phyloP scores from a whole-genome alignment of 2,888 invertebrate genomes.

The Dolichopus griseipennis region DNA sequence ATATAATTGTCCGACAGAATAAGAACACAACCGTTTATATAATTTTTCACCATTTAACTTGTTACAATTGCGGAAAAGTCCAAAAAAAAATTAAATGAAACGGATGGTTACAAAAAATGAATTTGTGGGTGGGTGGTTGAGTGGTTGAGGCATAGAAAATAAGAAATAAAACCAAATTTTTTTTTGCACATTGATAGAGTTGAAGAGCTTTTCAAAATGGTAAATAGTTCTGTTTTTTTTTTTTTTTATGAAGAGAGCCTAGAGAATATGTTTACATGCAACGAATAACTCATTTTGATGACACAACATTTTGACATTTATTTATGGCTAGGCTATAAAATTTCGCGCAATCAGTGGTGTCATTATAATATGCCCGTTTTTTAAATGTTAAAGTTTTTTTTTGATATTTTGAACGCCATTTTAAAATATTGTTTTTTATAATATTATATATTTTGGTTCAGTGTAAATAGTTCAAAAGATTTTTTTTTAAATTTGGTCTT shows the following conservation, averaged over 20 bases:
- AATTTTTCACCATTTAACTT: no score
- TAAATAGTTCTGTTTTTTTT: neutral
- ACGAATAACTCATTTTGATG: neutral
- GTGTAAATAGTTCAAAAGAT: no score
- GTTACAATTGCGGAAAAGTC: neutral
- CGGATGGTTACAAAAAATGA: no score
- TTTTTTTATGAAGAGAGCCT: no score
- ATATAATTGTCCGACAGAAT: no score
- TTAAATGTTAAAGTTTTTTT: neutral
- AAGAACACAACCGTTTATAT: no score
- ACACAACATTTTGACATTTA: conserved; percentile 5
- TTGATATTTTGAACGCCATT: neutral
- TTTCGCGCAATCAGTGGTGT: conserved; percentile 4
- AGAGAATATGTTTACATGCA: no score
- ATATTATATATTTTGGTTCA: neutral
- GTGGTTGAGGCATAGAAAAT: neutral
- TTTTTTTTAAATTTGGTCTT: no score
- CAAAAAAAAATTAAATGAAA: no score
- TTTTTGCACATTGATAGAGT: neutral
- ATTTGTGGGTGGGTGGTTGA: no score
- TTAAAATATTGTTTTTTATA: neutral
- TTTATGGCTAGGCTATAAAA: neutral
- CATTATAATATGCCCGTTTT: neutral
- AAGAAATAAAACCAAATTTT: neutral
- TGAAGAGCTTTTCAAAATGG: neutral